Evolutionary conservation across 2,797 vertebrate species (phyloP), one percentile per base, ranked within the genome.

Genomic region (Alosa sapidissima): DNA sequence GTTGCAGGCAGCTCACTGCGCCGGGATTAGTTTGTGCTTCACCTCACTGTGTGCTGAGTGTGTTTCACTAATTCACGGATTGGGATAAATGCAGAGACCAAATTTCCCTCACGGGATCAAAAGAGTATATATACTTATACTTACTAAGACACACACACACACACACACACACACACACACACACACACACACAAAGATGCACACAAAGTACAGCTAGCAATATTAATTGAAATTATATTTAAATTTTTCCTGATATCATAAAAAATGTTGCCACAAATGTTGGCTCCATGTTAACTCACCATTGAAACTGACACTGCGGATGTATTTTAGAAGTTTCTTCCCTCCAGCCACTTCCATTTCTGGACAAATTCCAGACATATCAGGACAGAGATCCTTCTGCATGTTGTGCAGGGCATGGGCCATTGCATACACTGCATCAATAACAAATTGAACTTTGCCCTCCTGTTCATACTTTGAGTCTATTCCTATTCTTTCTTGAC

Each of bases 361-460:
- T 0, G 96, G 94, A 90, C 98, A 99, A 55, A 99, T 89, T 0
- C 97, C 97, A 0, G 96, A 93, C 87, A 95, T 96, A 83, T 98
- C 97, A 0, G 97, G 96, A 75, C 98, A 99, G 14, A 99, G 93
- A 78, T 98, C 98, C 88, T 96, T 97, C 91, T 96, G 97, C 97
- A 99, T 98, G 91, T 95, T 97, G 92, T 99, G 98, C 10, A 99
- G 96, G 0, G 98, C 98, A 0, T 99, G 97, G 5, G 98, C 98
- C 97, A 99, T 98, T 54, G 98, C 95, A 0, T 99, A 99, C 83
- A 99, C 98, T 0, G 98, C 97, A 0, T 99, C 98, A 24, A 99
- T 98, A 90, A 99, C 98, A n/a, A 99, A 99, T 94, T 99, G 98
- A 84, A 99, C 98, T 94, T 98, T 98, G 47, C 97, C 98, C 86